Base-by-base conservation (phyloP, 2,888 invertebrate species). In the Meliscaeva auricollis region DNA sequence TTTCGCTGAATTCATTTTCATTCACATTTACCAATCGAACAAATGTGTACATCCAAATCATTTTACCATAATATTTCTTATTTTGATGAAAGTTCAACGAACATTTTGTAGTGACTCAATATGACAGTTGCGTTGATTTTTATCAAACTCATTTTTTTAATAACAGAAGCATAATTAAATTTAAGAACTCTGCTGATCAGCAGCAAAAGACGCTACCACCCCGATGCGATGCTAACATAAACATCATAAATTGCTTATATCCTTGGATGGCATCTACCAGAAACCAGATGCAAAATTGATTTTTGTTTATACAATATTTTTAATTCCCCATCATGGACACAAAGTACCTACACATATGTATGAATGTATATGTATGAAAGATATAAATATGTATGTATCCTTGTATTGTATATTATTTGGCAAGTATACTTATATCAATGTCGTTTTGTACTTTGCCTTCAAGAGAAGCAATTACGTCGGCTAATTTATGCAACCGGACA, bases 401-500 rank as follows among this genome's bases (percentile, higher is more conserved):
- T n/a, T n/a, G n/a, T n/a, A n/a, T n/a, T n/a, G 30, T 50, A 48
- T 20, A 13, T 22, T 41, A n/a, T 62, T 20, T 22, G 15, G 38
- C 13, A 58, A 17, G 62, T 3, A 4, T 44, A n/a, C n/a, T n/a
- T n/a, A 48, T 50, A 50, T 35, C 66, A 35, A 38, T 69, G 52
- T 69, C 52, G 38, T 35, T 30, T 15, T 17, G n/a, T 75, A 72
- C 48, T 74, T 38, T 26, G 44, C 58, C 72, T 72, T 72, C 30
- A 52, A 60, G 69, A 77, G 69, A 73, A 77, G 76, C 81, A 85
- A 85, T 85, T 85, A 81, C 73, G 52, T 76, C 62, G 44, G 73
- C 81, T 54, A 85, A 81, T 85, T 85, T 85, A 85, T 85, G 85
- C 81, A 85, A 85, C 85, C 73, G 81, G 85, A 85, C 81, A 85